Evolutionary conservation across 2,888 invertebrate species (phyloP), one percentile per base, ranked within the genome.

Genomic region (Opisthograptis luteolata): DNA sequence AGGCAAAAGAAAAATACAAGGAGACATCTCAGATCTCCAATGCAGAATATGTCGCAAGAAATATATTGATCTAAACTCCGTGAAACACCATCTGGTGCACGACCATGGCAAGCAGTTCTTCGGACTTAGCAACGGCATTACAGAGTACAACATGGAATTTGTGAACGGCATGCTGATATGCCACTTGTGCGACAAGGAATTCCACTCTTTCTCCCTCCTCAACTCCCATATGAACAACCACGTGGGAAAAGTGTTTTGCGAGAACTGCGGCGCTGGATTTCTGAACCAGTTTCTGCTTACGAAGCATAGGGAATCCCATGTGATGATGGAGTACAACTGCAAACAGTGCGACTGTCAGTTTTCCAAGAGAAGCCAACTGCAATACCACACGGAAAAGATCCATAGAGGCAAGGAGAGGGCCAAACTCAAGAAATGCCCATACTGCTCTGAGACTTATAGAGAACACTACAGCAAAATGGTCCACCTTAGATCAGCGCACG

Each of bases 311-410:
- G 79, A 83, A 27, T 48, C 48, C 0, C 84, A 84, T 55, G 30
- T 67, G 1, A 50, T 39, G 0, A 68, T 63, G 1, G 64, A 47
- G 0, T 73, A 72, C 12, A 52, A 36, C 3, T 91, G 91, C 46
- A 78, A 77, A 9, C 52, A 63, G 7, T 91, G 91, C 41, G 80
- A 83, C 2, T 82, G 74, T 39, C 67, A 69, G 0, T 91, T 88
- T 37, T 57, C 64, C 0, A 91, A 87, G n/a, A 84, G 75, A 39
- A 81, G 84, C 35, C 84, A 89, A 1, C 52, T 87, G 12, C 84
- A 81, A 42, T 84, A 89, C 19, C 91, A 91, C 30, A 81, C 74
- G 2, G 76, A 81, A 39, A 80, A 79, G 2, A 66, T 81, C 1
- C 89, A 84, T 9, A 72, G 72, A 55, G 73, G 76, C 0, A 76